phyloP scores from a whole-genome alignment of 2,797 vertebrate genomes.

The Limosa lapponica region DNA sequence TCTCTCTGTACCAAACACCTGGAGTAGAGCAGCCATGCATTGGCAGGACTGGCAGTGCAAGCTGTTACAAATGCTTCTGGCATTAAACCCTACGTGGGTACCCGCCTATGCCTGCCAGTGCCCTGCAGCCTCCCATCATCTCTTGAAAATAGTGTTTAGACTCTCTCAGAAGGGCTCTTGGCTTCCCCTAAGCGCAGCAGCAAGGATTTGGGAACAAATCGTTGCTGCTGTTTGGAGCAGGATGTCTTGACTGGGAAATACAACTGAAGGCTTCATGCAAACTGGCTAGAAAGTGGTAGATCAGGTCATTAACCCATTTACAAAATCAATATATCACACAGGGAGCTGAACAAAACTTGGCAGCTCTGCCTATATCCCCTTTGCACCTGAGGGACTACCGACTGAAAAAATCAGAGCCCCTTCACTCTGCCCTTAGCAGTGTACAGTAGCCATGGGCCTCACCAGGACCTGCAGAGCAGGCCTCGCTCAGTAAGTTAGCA shows the following conservation, averaged over 20 bases:
- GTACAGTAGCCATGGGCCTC: background rate
- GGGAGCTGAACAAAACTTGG: constrained; percentile 9
- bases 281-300: constrained; percentile 6
- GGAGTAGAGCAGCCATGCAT: constrained; percentile 12
- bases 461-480: background rate
- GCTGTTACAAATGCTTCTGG: constrained; percentile 57
- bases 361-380: background rate
- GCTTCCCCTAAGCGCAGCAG: background rate
- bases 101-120: constrained; percentile 43
- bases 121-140: constrained; percentile 45
- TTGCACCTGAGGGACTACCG: background rate
- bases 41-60: constrained; percentile 28
- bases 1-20: constrained; percentile 23
- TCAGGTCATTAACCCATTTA: constrained; percentile 19
- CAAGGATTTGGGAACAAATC: background rate
- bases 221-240: background rate
- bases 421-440: background rate
- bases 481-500: background rate
- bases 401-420: background rate
- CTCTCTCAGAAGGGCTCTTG: constrained; percentile 21
- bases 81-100: background rate
- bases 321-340: background rate
- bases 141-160: constrained; percentile 29
- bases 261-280: background rate
- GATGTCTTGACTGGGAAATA: background rate